Evolutionary conservation across 2,888 invertebrate species (phyloP).

Genomic region (Stenodema calcarata): DNA sequence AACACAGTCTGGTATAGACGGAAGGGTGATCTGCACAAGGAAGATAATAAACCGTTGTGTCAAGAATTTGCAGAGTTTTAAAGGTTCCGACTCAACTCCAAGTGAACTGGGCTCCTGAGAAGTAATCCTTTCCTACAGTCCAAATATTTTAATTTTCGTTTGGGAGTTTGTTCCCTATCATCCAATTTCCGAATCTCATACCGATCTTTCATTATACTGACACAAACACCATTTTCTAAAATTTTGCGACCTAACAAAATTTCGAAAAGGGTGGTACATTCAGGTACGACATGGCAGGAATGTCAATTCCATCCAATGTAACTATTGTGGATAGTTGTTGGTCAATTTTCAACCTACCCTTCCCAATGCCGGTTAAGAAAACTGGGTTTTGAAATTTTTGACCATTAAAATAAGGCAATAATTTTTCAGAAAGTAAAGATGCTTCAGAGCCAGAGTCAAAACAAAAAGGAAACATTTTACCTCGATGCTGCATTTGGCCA

Average conservation of each 20-base stretch:
- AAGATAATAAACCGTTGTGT: too few species aligned
- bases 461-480: background rate
- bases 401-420: background rate
- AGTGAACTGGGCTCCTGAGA: background rate
- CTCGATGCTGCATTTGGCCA: background rate
- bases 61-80: too few species aligned
- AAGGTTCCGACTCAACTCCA: background rate
- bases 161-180: background rate
- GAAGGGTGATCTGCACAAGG: too few species aligned
- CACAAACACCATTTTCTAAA: background rate
- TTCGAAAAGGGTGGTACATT: background rate
- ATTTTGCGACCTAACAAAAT: background rate
- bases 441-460: background rate
- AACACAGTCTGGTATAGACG: too few species aligned
- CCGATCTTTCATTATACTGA: background rate
- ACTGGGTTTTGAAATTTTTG: background rate
- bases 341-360: too few species aligned
- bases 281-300: background rate
- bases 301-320: background rate
- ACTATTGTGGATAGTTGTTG: too few species aligned
- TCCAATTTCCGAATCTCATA: background rate
- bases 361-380: too few species aligned
- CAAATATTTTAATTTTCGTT: too few species aligned
- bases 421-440: background rate
- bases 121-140: too few species aligned